These are phyloP conservation scores for Pseudochirops cupreus DNA, from an alignment of 2,797 vertebrate species.

Conservation along the genomic window DNA sequence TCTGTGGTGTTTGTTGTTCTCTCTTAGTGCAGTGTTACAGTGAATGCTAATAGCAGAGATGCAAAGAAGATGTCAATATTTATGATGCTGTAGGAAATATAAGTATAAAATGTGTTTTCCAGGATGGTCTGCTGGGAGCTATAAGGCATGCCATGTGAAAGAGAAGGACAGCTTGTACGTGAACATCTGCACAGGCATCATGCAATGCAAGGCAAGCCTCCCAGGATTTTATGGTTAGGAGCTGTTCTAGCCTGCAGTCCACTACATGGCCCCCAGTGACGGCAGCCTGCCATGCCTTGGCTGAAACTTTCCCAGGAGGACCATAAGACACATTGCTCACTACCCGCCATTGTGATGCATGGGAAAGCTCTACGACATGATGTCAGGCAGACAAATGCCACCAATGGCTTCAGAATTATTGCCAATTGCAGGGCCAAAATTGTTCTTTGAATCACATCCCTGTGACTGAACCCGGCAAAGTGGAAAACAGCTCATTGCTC, in stretches of 20 bases:
- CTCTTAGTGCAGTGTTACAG: conserved; percentile 2
- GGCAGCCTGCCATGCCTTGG: conserved; percentile 18
- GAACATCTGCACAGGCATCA: neutral
- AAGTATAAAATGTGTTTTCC: conserved; percentile 5
- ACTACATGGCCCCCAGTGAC: conserved; percentile 1
- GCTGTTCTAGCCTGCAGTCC: neutral
- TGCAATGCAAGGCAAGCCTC: neutral
- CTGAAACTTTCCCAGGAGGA: neutral
- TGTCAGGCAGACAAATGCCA: neutral
- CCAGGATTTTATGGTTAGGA: conserved; percentile 14
- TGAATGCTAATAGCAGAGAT: conserved; percentile 13
- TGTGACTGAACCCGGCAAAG: conserved; percentile 1
- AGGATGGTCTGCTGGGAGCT: neutral
- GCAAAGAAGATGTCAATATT: conserved; percentile 45
- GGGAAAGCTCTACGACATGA: neutral
- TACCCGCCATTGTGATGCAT: neutral
- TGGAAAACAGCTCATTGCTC: conserved; percentile 11
- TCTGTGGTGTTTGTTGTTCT: conserved; percentile 13
- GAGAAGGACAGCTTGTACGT: conserved; percentile 8
- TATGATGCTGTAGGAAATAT: conserved; percentile 49
- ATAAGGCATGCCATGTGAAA: neutral
- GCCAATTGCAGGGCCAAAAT: neutral
- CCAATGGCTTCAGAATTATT: neutral
- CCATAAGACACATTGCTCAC: conserved; percentile 6
- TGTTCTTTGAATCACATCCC: conserved; percentile 22